Base-by-base conservation (phyloP, 2,113 vertebrate genomes). In the Petroica traversi region DNA sequence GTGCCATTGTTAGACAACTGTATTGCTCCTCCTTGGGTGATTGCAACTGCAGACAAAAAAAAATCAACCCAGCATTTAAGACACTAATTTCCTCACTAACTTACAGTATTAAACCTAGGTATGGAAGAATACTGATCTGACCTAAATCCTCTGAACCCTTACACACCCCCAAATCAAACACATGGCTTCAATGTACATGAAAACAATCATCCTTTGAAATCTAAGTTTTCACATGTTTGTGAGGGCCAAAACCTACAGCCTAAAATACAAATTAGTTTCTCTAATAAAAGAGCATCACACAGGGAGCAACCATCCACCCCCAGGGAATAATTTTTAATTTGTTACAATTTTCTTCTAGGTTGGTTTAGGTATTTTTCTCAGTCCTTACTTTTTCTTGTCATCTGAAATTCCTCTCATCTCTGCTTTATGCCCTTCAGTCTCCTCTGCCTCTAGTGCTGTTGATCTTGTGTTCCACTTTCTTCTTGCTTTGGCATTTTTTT, bases 1-100 rank as follows among this genome's bases (percentile, higher is more conserved):
- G 99, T 99, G 93, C 99, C 99, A 63, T 99, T 99, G 97, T 99
- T 99, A 94, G 99, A 99, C 95, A 99, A 97, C 83, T 99, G 99
- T 97, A 99, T 99, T 95, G 99, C 99, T 82, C 99, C 99, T 84
- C 99, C 99, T 96, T 99, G 99, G 57, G 99, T 99, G 84, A 99
- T 99, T 95, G 99, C 99, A 97, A 99, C 99, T 99, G 97, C 59
- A 97, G 91, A 93, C 48, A 90, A 89, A 93, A 89, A 95, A 79
- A 82, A 28, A n/a, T 5, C 12, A 48, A 97, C 38, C 78, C 28
- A 82, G 38, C 23, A 83, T 78, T 97, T 97, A 92, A 88, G 89
- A 96, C 46, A 87, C 54, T 85, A 91, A 85, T 85, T 93, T 48
- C 92, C 19, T 71, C 48, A 80, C 57, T 71, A 85, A 79, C 72